Percentiles rank a stretch among this genome's conserved stretches.
Evolutionary conservation across 2,797 vertebrate species (phyloP).

Genomic region (Graptemys geographica): DNA sequence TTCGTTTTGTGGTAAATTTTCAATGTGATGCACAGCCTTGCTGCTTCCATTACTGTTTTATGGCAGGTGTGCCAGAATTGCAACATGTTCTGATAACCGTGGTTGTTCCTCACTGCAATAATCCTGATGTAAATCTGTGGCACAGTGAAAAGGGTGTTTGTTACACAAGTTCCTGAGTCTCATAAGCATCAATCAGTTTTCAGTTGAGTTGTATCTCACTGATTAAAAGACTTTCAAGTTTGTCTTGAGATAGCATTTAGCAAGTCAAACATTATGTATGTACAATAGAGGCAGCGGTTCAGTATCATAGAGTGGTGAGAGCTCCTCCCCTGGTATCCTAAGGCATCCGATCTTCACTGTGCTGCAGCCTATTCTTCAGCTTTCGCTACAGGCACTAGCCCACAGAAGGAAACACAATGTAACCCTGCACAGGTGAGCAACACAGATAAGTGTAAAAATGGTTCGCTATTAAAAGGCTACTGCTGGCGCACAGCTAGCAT

Average conservation of each 20-base stretch:
- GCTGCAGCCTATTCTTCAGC: background rate
- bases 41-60: background rate
- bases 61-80: background rate
- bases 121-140: background rate
- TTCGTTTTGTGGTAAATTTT: background rate
- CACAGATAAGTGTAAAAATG: background rate
- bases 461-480: slow-evolving; percentile 4
- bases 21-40: background rate
- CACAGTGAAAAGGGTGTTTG: background rate
- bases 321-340: background rate
- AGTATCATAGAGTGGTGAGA: background rate
- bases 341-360: background rate
- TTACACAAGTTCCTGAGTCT: background rate
- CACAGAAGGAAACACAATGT: background rate
- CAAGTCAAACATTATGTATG: background rate
- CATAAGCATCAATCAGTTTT: background rate
- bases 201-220: background rate
- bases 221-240: background rate
- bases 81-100: background rate
- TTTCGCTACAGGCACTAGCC: background rate
- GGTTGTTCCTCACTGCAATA: background rate
- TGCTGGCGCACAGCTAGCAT: slow-evolving; percentile 24
- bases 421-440: background rate
- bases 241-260: background rate
- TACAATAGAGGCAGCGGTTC: background rate